phyloP scores from a whole-genome alignment of 2,797 vertebrate genomes.

The Falco novaeseelandiae region DNA sequence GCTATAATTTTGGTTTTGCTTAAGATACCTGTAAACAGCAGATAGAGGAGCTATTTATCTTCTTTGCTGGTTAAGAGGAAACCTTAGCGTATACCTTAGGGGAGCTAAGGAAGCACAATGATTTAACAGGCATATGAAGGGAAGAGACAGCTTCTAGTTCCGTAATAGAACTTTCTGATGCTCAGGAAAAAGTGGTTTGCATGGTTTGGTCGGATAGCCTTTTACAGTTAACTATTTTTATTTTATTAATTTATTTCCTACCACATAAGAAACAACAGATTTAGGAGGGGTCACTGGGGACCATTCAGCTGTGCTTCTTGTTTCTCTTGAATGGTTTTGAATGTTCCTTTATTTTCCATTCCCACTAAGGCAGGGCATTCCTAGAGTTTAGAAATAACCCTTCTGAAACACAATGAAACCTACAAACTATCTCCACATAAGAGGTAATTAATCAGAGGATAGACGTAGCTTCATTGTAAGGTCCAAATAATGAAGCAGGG shows the following conservation, averaged over 20 bases:
- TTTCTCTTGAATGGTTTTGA: background rate
- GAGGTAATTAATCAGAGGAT: background rate
- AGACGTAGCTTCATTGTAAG: background rate
- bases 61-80: slow-evolving; percentile 37
- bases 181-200: background rate
- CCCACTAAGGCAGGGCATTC: background rate
- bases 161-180: slow-evolving; percentile 12
- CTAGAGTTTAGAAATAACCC: background rate
- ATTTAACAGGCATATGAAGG: slow-evolving; percentile 27
- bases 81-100: background rate
- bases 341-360: background rate
- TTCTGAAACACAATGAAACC: background rate
- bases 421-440: background rate
- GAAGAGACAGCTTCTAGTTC: slow-evolving; percentile 49
- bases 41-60: slow-evolving; percentile 41
- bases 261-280: background rate
- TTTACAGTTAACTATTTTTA: background rate
- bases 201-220: background rate
- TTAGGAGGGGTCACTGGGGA: background rate
- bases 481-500: background rate
- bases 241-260: background rate
- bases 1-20: slow-evolving; percentile 37
- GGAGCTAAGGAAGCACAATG: slow-evolving; percentile 12
- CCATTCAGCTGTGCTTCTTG: background rate
- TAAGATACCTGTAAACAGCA: slow-evolving; percentile 33